Evolutionary conservation across 2,113 vertebrate species (phyloP), one percentile per base, ranked within the genome.

Genomic region (Sebastes fasciatus): DNA sequence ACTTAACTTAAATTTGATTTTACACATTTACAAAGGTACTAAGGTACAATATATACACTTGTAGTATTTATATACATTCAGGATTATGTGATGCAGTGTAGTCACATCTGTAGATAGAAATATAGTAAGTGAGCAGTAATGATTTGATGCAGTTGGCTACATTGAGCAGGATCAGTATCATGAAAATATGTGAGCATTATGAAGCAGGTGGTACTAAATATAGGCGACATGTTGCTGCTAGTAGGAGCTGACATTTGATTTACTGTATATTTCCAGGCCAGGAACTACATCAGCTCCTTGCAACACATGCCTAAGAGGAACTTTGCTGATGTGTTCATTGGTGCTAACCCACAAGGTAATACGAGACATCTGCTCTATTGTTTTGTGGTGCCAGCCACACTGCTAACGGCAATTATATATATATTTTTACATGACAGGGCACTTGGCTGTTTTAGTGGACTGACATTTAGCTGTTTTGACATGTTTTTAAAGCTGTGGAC

Each of bases 301-400:
- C 95, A 97, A 86, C 94, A 97, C 60, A 99, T 98, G 97, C 96
- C 97, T 68, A 99, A 99, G 94, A 99, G 98, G 96, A 98, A 97
- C 94, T 99, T 99, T 94, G 96, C 97, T 84, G 97, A 99, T 49
- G 98, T 99, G 84, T 99, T 99, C 92, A 95, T 99, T 85, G 98
- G 98, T 85, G 98, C 98, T 88, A 99, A 99, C 87, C 98, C 98
- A 61, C 92, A 94, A 87, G 98, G 98, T 99, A 97, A 97, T 93
- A 26, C 16, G 4, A 71, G n/a, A 58, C 45, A 45, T 13, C 1
- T 4, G 11, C 5, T 12, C 1, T 17, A 11, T 54, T 40, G 40
- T 58, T 16, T 64, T 63, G 43, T 68, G 1, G 4, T 34, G 17
- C 23, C 81, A 14, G 3, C 3, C 58, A 26, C 26, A 26, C 5